Base-by-base conservation (phyloP, 2,113 vertebrate species). In the Onychorhynchus coronatus region DNA sequence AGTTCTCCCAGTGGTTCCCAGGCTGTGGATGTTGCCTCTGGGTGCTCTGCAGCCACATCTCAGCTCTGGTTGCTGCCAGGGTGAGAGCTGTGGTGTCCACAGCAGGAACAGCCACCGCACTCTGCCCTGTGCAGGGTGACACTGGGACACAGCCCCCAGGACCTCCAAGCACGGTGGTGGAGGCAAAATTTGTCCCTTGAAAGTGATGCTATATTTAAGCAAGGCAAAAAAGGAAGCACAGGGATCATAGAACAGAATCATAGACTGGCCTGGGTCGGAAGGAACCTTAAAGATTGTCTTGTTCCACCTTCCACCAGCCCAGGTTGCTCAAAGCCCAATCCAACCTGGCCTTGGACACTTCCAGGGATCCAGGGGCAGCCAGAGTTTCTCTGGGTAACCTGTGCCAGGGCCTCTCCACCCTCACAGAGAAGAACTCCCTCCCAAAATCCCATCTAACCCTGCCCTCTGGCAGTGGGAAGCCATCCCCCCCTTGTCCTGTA, bases 101-200 rank as follows among this genome's bases (percentile, higher is more conserved):
- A 44, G 20, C 42, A 31, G 70, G 73, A 78, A 11, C 2, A 67
- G 22, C 18, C 3, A 0, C 3, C 41, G 8, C 30, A 6, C 41
- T 22, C 33, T 24, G 37, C 20, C 55, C 22, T 0, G 0, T n/a
- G 5, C 12, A 33, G 37, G 41, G 35, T 74, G 30, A 21, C 55
- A 52, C 10, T 33, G 53, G 37, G 46, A 4, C 37, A 49, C 27
- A 71, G 52, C 31, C 58, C 52, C 8, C 4, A 0, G 35, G 6
- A 39, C 30, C 70, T 25, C 20, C 1, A 0, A 18, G 39, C 10
- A 1, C 0, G 3, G 13, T 14, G 22, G 4, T 5, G 23, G 41
- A 55, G 56, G 8, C 14, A n/a, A 13, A 37, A 16, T 9, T 8
- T 10, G 9, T 9, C 52, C 49, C 72, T 70, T 62, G 37, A 18